phyloP scores from a whole-genome alignment of 1,140 invertebrate species.

The Micrasema longulum region DNA sequence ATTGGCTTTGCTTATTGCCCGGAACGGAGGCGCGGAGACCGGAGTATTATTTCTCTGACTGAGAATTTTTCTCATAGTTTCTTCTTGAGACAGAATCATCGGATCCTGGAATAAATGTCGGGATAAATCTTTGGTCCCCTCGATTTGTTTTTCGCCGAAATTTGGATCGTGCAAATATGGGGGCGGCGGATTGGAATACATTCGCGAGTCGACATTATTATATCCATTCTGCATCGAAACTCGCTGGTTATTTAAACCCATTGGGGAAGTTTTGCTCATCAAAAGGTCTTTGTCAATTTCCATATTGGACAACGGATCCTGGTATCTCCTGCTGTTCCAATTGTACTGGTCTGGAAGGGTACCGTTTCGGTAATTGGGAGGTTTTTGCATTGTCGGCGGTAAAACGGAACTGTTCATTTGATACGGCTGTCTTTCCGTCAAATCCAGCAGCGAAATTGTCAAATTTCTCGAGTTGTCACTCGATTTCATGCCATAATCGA shows the following conservation, averaged over 20 bases:
- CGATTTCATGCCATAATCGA: not conserved
- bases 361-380: conserved; percentile 28
- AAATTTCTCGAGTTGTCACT: conserved; percentile 39
- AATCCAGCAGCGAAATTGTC: conserved; percentile 44
- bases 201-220: conserved; percentile 41
- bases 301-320: conserved; percentile 42
- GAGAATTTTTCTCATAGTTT: conserved; percentile 1
- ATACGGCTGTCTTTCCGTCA: conserved; percentile 36
- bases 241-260: conserved; percentile 33
- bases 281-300: conserved; percentile 49
- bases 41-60: not conserved
- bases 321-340: conserved; percentile 30
- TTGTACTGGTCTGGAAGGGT: conserved; percentile 31
- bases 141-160: conserved; percentile 19
- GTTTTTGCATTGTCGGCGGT: conserved; percentile 24
- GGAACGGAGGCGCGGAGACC: conserved; percentile 3
- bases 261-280: conserved; percentile 35
- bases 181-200: conserved; percentile 24
- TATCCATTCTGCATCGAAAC: conserved; percentile 30
- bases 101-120: not conserved
- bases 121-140: conserved; percentile 1
- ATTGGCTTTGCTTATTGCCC: conserved; percentile 41
- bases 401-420: conserved; percentile 17
- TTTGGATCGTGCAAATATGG: conserved; percentile 38
- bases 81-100: not conserved